Evolutionary conservation across 2,888 invertebrate genomes (phyloP), one percentile per base, ranked within the genome.

Genomic region (Salticus scenicus): DNA sequence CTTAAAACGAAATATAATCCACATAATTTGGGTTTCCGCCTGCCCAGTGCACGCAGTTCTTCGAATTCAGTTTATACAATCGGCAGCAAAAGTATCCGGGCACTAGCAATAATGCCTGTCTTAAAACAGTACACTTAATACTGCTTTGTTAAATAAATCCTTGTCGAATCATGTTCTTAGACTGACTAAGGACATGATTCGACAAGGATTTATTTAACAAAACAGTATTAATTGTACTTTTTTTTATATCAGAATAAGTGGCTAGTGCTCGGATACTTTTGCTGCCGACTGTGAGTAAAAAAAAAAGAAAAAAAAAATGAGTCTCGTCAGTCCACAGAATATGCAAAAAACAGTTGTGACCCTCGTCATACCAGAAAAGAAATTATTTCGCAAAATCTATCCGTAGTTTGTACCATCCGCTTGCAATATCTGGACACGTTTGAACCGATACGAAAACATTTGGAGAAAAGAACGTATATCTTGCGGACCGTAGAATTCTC

Each of bases 361-460:
- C 47, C 17, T 7, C 47, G n/a, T 47, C 47, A 47, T 17, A 10
- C 17, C 47, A 17, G 57, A 12, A 7, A 17, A 57, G 57, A 24
- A 24, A 42, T 42, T 47, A 42, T 10, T 71, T 47, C 37, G 72
- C 71, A 51, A 71, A 71, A 30, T 42, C 28, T 42, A 71, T 27
- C 4, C 10, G 1, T 71, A 28, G 71, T 0, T 71, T 20, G 7
- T 51, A 20, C 31, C 70, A 70, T 17, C 42, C 5, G 51, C 7
- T 71, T 71, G 31, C 47, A 2, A 1, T 8, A 42, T 27, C n/a
- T 42, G 47, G 24, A 41, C 27, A 30, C 28, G 14, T 8, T 28
- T 42, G 14, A 71, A 51, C 24, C 47, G 47, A 42, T 71, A 47
- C 14, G 30, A 7, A 47, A 47, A 1, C 7, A 71, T 42, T 5